Evolutionary conservation across 2,797 vertebrate species (phyloP).

Genomic region (Hemitrygon akajei): DNA sequence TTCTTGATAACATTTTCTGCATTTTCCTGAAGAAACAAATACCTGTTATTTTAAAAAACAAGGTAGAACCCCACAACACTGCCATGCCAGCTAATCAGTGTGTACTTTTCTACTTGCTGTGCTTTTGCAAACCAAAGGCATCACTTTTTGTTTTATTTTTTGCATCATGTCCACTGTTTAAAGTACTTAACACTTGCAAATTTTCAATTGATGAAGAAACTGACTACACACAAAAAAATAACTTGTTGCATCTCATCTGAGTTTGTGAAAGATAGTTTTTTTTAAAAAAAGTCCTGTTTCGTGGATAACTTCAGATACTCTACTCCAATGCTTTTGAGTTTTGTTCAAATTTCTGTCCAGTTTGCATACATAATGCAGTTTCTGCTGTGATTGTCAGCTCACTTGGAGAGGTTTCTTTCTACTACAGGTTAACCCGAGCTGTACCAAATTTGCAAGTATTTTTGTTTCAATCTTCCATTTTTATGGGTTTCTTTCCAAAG

Average conservation of each 20-base stretch:
- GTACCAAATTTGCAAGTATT: neutral
- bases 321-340: neutral
- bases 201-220: neutral
- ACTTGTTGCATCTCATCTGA: too few species aligned
- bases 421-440: neutral
- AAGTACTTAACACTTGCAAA: neutral
- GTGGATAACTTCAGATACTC: neutral
- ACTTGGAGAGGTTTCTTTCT: neutral
- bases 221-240: neutral
- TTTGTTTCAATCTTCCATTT: neutral
- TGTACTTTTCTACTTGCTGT: too few species aligned
- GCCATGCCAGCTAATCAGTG: too few species aligned
- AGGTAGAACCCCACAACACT: too few species aligned
- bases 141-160: neutral
- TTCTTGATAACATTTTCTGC: too few species aligned
- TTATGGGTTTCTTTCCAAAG: neutral
- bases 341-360: neutral
- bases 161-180: neutral
- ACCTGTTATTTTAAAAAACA: too few species aligned
- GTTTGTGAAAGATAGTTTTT: too few species aligned
- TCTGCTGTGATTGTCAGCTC: neutral
- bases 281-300: neutral
- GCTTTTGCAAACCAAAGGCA: neutral
- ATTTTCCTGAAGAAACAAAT: too few species aligned
- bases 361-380: neutral